A percentile compares a stretch with the other conserved stretches of the same genome.
Conservation (phyloP, 2,888 invertebrate genomes). For the Pyrocoelia pectoralis region DNA sequence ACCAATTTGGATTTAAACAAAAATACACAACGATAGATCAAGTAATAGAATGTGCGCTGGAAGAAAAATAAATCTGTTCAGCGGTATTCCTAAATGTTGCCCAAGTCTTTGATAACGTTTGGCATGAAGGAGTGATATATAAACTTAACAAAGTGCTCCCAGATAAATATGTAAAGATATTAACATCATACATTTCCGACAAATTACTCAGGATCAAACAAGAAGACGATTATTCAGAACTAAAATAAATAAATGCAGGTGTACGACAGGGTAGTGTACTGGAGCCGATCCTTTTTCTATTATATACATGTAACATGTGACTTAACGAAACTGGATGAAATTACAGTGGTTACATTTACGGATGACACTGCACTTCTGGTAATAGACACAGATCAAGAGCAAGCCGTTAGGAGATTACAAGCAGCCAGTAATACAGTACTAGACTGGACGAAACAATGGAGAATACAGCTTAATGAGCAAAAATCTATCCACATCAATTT, state of each 20-base stretch:
- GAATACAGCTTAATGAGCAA: too few species aligned
- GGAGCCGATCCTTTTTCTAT: constrained; percentile 27
- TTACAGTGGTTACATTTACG: background rate
- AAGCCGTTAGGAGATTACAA: too few species aligned
- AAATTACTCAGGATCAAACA: background rate
- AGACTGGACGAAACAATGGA: too few species aligned
- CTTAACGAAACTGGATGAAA: constrained; percentile 20
- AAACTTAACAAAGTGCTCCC: constrained; percentile 19
- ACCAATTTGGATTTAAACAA: constrained; percentile 38
- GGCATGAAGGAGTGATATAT: constrained; percentile 34
- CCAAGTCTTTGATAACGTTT: too few species aligned
- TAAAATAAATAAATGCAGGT: constrained; percentile 18
- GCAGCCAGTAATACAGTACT: too few species aligned
- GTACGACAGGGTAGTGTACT: too few species aligned
- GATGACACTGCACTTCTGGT: constrained; percentile 26
- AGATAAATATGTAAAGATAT: constrained; percentile 22
- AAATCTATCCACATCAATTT: too few species aligned
- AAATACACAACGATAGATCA: constrained; percentile 35
- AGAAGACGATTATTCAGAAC: too few species aligned
- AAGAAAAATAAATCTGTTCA: constrained; percentile 29
- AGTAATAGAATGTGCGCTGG: constrained; percentile 23
- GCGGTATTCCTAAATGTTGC: constrained; percentile 33
- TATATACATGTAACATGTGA: too few species aligned
- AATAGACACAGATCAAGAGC: constrained; percentile 13
- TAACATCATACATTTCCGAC: constrained; percentile 25